Evolutionary conservation across 2,113 vertebrate genomes (phyloP).

Genomic region (Callopanchax toddi): DNA sequence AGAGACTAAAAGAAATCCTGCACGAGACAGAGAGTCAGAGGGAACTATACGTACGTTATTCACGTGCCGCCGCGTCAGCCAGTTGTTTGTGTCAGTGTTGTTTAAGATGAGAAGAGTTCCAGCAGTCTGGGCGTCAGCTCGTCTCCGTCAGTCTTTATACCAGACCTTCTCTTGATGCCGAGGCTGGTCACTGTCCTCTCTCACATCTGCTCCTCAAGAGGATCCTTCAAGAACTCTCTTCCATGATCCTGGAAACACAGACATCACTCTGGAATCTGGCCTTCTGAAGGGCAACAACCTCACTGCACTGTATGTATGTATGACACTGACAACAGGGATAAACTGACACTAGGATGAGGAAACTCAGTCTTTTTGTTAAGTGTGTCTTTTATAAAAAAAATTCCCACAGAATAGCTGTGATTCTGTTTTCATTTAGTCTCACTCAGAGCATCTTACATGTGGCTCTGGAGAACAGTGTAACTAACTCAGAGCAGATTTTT

Average conservation of each 20-base stretch:
- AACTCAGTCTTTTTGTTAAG: neutral
- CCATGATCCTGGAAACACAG: constrained; percentile 67
- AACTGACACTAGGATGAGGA: constrained; percentile 1
- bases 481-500: no score
- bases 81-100: constrained; percentile 35
- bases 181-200: constrained; percentile 61
- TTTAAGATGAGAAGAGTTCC: constrained; percentile 50
- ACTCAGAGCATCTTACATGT: no score
- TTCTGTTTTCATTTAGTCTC: no score
- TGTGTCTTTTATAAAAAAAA: no score
- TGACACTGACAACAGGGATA: neutral
- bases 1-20: neutral
- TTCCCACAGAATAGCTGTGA: no score
- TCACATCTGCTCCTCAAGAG: constrained; percentile 65
- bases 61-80: constrained; percentile 52
- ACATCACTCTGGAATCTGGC: constrained; percentile 49
- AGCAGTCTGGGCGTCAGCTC: constrained; percentile 46
- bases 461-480: no score
- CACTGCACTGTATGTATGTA: neutral
- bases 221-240: constrained; percentile 49
- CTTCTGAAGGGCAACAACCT: constrained; percentile 21
- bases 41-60: constrained; percentile 39
- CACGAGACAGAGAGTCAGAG: constrained; percentile 4
- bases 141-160: constrained; percentile 68
- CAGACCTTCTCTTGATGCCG: constrained; percentile 43